Percentiles rank a stretch among this genome's conserved stretches.
Evolutionary conservation across 2,888 invertebrate genomes (phyloP).

Genomic region (Euproctis similis): DNA sequence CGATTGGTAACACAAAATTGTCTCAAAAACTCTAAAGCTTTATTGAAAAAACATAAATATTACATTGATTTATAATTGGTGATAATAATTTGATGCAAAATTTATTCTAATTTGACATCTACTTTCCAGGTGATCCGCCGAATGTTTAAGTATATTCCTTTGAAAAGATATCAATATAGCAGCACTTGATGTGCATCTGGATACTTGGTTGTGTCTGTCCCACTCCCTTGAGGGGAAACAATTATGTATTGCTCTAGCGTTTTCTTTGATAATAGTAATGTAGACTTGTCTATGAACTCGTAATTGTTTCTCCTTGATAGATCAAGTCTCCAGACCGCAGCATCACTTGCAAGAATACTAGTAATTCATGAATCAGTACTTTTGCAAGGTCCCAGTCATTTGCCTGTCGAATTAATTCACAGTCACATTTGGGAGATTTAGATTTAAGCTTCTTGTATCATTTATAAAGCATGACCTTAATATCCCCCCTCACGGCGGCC

Average conservation of each 20-base stretch:
- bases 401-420: constrained; percentile 65
- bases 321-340: constrained; percentile 50
- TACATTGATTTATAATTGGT: constrained; percentile 54
- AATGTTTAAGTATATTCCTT: constrained; percentile 65
- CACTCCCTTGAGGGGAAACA: constrained; percentile 30
- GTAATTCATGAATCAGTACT: constrained; percentile 52
- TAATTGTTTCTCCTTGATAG: constrained; percentile 30
- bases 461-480: constrained; percentile 68
- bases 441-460: constrained; percentile 69
- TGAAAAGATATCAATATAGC: constrained; percentile 62
- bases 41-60: constrained; percentile 26
- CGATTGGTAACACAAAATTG: constrained; percentile 67
- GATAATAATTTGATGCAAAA: constrained; percentile 64
- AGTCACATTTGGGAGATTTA: constrained; percentile 67
- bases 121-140: constrained; percentile 74
- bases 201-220: constrained; percentile 29
- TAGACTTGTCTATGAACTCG: constrained; percentile 10
- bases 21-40: constrained; percentile 46
- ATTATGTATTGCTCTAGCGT: no score
- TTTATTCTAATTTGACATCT: constrained; percentile 73
- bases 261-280: no score
- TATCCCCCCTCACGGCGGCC: constrained; percentile 50
- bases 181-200: constrained; percentile 60
- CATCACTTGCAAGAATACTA: constrained; percentile 64
- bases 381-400: constrained; percentile 66